These are phyloP conservation scores for Silurus meridionalis DNA, from an alignment of 2,113 vertebrate species.

Conservation along the genomic window DNA sequence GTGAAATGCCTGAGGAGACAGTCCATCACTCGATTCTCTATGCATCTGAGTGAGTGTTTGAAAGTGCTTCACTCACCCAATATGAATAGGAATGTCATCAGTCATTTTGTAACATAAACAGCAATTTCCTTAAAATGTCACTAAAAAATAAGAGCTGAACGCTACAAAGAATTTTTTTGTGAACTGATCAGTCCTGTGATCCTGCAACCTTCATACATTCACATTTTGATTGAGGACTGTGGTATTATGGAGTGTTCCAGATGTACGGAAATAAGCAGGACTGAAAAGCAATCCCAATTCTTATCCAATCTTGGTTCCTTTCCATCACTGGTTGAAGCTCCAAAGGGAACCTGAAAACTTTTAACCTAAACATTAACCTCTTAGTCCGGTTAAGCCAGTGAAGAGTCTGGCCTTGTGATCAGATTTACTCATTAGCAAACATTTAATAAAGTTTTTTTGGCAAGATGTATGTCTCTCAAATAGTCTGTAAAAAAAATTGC, in stretches of 20 bases:
- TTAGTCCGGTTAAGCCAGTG: background rate
- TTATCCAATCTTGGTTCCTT: background rate
- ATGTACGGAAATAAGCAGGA: background rate
- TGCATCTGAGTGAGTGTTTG: background rate
- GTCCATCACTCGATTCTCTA: background rate
- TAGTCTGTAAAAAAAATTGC: conserved; percentile 6
- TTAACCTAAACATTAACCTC: background rate
- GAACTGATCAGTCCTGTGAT: conserved; percentile 22
- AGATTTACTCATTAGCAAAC: conserved; percentile 3
- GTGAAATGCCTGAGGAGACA: background rate
- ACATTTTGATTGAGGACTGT: conserved; percentile 2
- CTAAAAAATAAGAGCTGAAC: conserved; percentile 2
- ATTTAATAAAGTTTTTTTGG: background rate
- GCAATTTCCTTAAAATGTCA: conserved; percentile 4
- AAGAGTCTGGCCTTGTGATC: background rate
- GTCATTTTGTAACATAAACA: conserved; percentile 18
- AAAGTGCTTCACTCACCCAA: conserved; percentile 24
- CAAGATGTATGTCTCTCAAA: conserved; percentile 3
- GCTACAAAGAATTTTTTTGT: conserved; percentile 10
- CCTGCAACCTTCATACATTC: background rate
- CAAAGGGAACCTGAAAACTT: background rate
- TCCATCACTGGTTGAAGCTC: background rate
- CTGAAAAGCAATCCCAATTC: background rate
- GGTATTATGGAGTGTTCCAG: conserved; percentile 2
- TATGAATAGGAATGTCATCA: conserved; percentile 12